phyloP scores from a whole-genome alignment of 2,113 vertebrate genomes.

The Indri indri region DNA sequence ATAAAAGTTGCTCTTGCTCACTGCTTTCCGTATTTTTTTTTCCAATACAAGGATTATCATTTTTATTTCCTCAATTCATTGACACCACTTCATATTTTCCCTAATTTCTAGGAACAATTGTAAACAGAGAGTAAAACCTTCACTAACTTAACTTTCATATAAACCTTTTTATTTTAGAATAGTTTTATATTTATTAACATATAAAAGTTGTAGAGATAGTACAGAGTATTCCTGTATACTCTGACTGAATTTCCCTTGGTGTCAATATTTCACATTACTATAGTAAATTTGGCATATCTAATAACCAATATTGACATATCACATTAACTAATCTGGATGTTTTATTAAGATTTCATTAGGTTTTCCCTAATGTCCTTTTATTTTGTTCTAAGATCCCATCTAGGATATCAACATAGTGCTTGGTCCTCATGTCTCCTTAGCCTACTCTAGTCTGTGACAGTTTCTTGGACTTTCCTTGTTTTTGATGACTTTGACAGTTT shows the following conservation, averaged over 20 bases:
- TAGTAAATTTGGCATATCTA: not conserved
- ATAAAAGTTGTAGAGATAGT: not conserved
- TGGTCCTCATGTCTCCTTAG: not conserved
- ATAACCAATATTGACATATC: not conserved
- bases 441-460: not conserved
- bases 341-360: not conserved
- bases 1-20: not conserved
- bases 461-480: not conserved
- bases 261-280: not conserved
- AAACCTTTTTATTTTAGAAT: not conserved
- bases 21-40: not conserved
- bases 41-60: not conserved
- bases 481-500: not conserved
- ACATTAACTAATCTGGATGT: not conserved
- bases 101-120: not conserved
- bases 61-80: not conserved
- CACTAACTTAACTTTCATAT: not conserved
- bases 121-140: not conserved
- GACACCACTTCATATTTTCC: not conserved
- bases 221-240: not conserved
- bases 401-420: not conserved
- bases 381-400: not conserved
- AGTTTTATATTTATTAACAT: not conserved
- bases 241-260: not conserved
- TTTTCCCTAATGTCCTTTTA: not conserved